Conservation (phyloP, 37 sponge, comb jelly and placozoan genomes). For the Axinella damicornis region DNA sequence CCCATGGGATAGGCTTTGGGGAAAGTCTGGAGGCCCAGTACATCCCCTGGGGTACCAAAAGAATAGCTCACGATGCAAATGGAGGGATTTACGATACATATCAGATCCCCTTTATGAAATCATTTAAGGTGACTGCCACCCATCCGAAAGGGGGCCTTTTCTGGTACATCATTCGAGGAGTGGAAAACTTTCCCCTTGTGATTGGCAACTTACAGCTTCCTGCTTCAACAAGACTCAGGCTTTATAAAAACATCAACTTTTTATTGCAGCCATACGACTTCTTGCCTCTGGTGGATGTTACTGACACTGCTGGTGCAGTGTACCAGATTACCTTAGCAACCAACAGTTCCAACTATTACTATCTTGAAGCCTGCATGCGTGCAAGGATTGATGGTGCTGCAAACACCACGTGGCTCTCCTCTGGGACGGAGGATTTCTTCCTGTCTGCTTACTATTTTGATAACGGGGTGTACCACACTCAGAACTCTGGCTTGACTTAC, state of each 20-base stretch:
- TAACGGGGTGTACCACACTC: conserved; percentile 56
- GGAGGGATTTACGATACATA: conserved; percentile 61
- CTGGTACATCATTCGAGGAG: conserved; percentile 86
- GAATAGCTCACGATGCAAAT: conserved; percentile 60
- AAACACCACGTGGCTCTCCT: conserved; percentile 64
- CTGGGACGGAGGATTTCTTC: conserved; percentile 89
- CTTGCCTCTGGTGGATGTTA: conserved; percentile 58
- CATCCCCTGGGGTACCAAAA: conserved; percentile 72
- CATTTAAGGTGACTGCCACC: conserved; percentile 70
- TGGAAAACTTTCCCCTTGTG: conserved; percentile 71
- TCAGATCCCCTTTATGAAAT: conserved; percentile 68
- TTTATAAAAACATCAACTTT: conserved; percentile 71
- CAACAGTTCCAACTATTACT: conserved; percentile 56
- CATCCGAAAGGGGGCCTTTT: conserved; percentile 40
- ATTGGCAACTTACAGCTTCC: conserved; percentile 78
- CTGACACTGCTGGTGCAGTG: conserved; percentile 54
- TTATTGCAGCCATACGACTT: conserved; percentile 52
- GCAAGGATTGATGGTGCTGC: conserved; percentile 64
- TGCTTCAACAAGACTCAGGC: conserved; percentile 46
- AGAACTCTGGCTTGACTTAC: conserved; percentile 71
- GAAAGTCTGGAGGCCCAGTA: conserved; percentile 18
- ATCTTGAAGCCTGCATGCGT: conserved; percentile 83
- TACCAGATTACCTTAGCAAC: conserved; percentile 70
- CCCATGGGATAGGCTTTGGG: conserved; percentile 70
- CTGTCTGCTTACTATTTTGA: conserved; percentile 89